These are phyloP conservation scores for Pogonomyrmex barbatus DNA, from an alignment of 1,140 invertebrate genomes.

Conservation along the genomic window DNA sequence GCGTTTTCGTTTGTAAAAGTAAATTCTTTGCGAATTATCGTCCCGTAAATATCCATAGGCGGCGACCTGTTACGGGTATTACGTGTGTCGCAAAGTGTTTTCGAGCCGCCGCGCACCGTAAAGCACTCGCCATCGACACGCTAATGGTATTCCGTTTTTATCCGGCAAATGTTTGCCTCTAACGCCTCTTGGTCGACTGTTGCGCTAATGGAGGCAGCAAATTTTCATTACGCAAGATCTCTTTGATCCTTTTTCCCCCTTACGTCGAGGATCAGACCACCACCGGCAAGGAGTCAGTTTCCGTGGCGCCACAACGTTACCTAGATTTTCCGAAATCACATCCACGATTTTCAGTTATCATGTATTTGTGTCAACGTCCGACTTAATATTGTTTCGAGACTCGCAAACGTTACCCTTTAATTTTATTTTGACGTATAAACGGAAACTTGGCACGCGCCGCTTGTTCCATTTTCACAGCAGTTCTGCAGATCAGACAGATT, in stretches of 20 bases:
- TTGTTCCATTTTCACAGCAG: slow-evolving; percentile 47
- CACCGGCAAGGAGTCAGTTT: background rate
- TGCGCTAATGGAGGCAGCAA: slow-evolving; percentile 65
- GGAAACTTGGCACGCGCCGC: slow-evolving; percentile 45
- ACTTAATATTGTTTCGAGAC: slow-evolving; percentile 8
- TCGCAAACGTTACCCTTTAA: slow-evolving; percentile 29
- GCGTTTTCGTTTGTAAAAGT: slow-evolving; percentile 17
- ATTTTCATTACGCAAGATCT: slow-evolving; percentile 49
- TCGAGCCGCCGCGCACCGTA: background rate
- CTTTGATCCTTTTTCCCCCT: slow-evolving; percentile 46
- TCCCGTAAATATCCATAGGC: slow-evolving; percentile 9
- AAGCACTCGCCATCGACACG: slow-evolving; percentile 32
- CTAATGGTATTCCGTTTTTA: slow-evolving; percentile 53
- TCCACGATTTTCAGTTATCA: background rate
- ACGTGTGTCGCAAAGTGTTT: slow-evolving; percentile 30
- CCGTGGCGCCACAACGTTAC: background rate
- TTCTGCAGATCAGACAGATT: slow-evolving; percentile 49
- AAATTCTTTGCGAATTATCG: slow-evolving; percentile 44
- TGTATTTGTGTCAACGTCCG: background rate
- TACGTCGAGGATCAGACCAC: slow-evolving; percentile 4
- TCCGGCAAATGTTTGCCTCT: slow-evolving; percentile 53
- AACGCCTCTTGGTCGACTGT: slow-evolving; percentile 16
- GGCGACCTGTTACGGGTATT: slow-evolving; percentile 26
- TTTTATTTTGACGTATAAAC: slow-evolving; percentile 37
- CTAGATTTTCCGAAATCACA: slow-evolving; percentile 34